Base-by-base conservation (phyloP, 2,888 invertebrate species). In the Drosophila buzzatii region DNA sequence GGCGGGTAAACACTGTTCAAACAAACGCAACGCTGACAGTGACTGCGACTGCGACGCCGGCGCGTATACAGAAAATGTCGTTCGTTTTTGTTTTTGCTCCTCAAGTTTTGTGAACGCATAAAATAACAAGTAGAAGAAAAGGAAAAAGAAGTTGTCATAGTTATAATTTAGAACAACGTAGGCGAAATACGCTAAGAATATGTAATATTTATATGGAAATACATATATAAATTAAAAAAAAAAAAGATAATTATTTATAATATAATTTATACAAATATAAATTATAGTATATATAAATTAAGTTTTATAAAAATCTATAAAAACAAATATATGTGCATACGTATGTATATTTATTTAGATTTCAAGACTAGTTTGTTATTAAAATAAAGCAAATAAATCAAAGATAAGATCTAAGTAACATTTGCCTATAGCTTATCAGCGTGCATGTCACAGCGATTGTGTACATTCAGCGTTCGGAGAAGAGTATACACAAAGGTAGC, bases 21-120 rank as follows among this genome's bases (percentile, higher is more conserved):
- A 77, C 78, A 77, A 77, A 77, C 76, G 35, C 62, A 56, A 61
- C 61, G 42, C 42, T 44, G 56, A 33, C 55, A 18, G 42, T 58
- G 33, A 56, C 66, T 12, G 41, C 52, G 45, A 59, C 57, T 6
- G 57, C 52, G 45, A 61, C 59, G 7, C 16, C 58, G 69, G 63
- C 76, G 74, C 72, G 76, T 85, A 85, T 76, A 87, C 74, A 84
- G 85, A 87, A 87, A 84, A 89, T 86, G 87, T 89, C 85, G 87
- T 73, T 83, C 68, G 57, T 61, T 85, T 67, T 71, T 70, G 56
- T 73, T 79, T 70, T 82, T 70, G 76, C 73, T 73, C 67, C 66
- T 77, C 58, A 79, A 81, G 80, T 82, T 82, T 76, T 70, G 65
- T 81, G 79, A 84, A 85, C 84, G 86, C 84, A 83, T 83, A 75